phyloP scores from a whole-genome alignment of 2,888 invertebrate genomes.

The Anticlea derivata region DNA sequence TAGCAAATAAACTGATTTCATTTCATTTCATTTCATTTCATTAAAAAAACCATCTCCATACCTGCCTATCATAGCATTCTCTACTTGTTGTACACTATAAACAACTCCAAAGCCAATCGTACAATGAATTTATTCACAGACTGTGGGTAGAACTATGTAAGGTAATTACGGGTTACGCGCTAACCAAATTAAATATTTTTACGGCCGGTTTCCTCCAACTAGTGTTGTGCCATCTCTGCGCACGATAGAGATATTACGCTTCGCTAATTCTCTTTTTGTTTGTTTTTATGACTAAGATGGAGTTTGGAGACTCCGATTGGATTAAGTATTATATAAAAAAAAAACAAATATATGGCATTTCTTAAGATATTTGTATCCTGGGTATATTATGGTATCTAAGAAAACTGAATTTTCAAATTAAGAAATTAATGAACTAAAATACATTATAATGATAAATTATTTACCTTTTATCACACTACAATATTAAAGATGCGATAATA shows the following conservation, averaged over 20 bases:
- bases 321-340: neutral
- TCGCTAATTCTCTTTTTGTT: constrained; percentile 27
- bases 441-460: too few relatives aligned
- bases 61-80: too few relatives aligned
- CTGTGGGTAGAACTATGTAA: constrained; percentile 60
- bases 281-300: constrained; percentile 14
- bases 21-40: too few relatives aligned
- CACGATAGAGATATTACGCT: constrained; percentile 25
- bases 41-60: too few relatives aligned
- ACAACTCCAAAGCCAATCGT: constrained; percentile 42
- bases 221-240: constrained; percentile 52
- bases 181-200: constrained; percentile 74
- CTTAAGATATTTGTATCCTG: too few relatives aligned
- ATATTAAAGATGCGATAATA: too few relatives aligned
- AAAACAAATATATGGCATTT: neutral
- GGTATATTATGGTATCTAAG: too few relatives aligned
- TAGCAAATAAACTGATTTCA: too few relatives aligned
- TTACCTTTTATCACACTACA: too few relatives aligned
- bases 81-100: constrained; percentile 28
- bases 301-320: constrained; percentile 1
- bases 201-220: constrained; percentile 60
- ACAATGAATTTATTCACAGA: constrained; percentile 56
- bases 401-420: too few relatives aligned
- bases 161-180: constrained; percentile 67
- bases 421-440: too few relatives aligned